Percentiles rank a stretch among this genome's conserved stretches.
These are phyloP conservation scores for Cyprinodon diabolis DNA, from an alignment of 2,797 vertebrate species.

Conservation along the genomic window DNA sequence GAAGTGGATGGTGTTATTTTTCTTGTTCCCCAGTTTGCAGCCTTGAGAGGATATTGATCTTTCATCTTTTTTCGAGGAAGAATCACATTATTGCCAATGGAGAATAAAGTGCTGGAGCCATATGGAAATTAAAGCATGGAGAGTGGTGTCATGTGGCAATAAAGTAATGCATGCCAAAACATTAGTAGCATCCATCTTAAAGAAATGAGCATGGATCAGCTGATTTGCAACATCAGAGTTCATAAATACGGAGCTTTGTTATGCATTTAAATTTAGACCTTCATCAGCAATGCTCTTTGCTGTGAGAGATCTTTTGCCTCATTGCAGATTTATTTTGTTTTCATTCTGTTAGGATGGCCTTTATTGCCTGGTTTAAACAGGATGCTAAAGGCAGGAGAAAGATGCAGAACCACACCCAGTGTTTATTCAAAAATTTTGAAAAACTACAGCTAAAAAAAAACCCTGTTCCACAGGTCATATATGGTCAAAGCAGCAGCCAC, in stretches of 20 bases:
- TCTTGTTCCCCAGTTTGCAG: conserved; percentile 66
- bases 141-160: conserved; percentile 38
- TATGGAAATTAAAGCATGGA: conserved; percentile 68
- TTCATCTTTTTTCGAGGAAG: conserved; percentile 74
- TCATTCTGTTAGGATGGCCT: not conserved
- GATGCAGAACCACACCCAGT: too few species aligned
- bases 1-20: conserved; percentile 76
- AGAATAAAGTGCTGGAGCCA: conserved; percentile 66
- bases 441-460: too few species aligned
- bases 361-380: too few species aligned
- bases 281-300: conserved; percentile 3
- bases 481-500: too few species aligned
- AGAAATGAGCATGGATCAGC: conserved; percentile 55
- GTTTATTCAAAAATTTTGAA: too few species aligned
- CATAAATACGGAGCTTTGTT: conserved; percentile 29
- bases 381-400: too few species aligned
- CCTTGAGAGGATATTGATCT: conserved; percentile 80
- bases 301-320: not conserved
- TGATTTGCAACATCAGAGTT: conserved; percentile 33
- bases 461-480: too few species aligned
- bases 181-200: conserved; percentile 55
- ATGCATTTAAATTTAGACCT: conserved; percentile 23
- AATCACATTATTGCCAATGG: conserved; percentile 75
- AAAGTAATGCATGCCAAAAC: conserved; percentile 60
- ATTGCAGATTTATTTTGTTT: not conserved